These are phyloP conservation scores for Caenorhabditis macrosperma DNA, from an alignment of 2,888 invertebrate genomes.

Conservation along the genomic window DNA sequence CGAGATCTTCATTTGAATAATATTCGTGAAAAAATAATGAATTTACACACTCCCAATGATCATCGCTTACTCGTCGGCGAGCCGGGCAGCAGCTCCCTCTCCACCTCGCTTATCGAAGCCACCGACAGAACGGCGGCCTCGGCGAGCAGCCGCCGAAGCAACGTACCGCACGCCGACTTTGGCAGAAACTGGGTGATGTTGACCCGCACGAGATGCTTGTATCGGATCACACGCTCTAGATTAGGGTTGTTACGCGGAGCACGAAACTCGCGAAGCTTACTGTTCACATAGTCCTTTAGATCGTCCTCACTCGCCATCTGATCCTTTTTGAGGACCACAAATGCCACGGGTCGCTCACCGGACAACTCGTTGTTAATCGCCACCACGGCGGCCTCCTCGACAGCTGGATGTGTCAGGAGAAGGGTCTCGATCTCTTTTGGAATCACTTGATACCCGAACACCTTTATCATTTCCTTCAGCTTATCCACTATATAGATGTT, in stretches of 20 bases:
- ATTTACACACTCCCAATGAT: too few species aligned
- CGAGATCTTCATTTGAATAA: too few species aligned
- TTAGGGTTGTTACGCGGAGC: not conserved
- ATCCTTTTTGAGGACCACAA: constrained; percentile 52
- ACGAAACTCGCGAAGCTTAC: constrained; percentile 14
- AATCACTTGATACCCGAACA: constrained; percentile 60
- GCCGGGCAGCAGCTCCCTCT: constrained; percentile 35
- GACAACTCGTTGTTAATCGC: constrained; percentile 58
- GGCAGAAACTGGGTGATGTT: constrained; percentile 58
- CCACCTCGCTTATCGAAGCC: constrained; percentile 50
- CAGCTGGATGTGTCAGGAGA: constrained; percentile 46
- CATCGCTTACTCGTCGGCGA: too few species aligned
- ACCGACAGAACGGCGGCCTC: constrained; percentile 56
- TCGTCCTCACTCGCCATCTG: constrained; percentile 43
- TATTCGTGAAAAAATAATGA: too few species aligned
- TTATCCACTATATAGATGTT: constrained; percentile 59
- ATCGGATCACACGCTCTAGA: constrained; percentile 58
- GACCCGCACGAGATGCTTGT: constrained; percentile 58
- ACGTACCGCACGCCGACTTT: constrained; percentile 48
- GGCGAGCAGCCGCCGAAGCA: constrained; percentile 48
- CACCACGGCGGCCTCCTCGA: constrained; percentile 56
- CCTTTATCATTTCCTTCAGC: constrained; percentile 60
- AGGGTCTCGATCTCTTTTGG: constrained; percentile 60
- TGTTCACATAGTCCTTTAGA: constrained; percentile 55
- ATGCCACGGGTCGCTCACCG: constrained; percentile 58